Evolutionary conservation across 1,140 invertebrate genomes (phyloP), one percentile per base, ranked within the genome.

Genomic region (Drosophila ogumai): DNA sequence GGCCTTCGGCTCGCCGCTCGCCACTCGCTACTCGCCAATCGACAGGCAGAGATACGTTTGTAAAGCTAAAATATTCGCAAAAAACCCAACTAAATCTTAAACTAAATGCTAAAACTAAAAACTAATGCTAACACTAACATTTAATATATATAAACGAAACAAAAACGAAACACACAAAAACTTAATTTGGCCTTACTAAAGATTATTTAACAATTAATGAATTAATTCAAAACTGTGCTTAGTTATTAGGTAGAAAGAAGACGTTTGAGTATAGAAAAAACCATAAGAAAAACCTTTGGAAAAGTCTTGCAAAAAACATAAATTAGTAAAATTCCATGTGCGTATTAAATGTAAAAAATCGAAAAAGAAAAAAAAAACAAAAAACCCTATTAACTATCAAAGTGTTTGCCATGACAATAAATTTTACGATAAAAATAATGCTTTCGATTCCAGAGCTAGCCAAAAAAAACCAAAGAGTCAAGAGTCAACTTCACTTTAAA

Each of bases 131-230:
- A 71, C 31, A 52, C 60, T 69, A 82, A 81, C 66, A 76, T 77
- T 75, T 75, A 79, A 79, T 67, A 81, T 66, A 77, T 34, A 49
- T 15, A 47, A n/a, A 49, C 7, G 19, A 46, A 22, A 64, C 58
- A 54, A 69, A 81, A 77, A 67, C 47, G 46, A 49, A 19, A 44
- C 43, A 54, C 50, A 54, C 43, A 81, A 85, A 79, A 74, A 90
- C 81, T 90, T 90, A 84, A 90, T 90, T 90, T 90, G 85, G 85
- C 85, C 85, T 90, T 90, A 90, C 84, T 85, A 90, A 90, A 75
- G 67, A 90, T 90, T 90, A 90, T 90, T 90, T 90, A 88, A 84
- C 66, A 72, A 66, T 82, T 76, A 79, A 68, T 54, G 46, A 65
- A 54, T 59, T 47, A 49, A 68, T 68, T 68, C 61, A 79, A 71